Evolutionary conservation across 2,797 vertebrate species (phyloP), one percentile per base, ranked within the genome.

Genomic region (Lophotriccus pileatus): DNA sequence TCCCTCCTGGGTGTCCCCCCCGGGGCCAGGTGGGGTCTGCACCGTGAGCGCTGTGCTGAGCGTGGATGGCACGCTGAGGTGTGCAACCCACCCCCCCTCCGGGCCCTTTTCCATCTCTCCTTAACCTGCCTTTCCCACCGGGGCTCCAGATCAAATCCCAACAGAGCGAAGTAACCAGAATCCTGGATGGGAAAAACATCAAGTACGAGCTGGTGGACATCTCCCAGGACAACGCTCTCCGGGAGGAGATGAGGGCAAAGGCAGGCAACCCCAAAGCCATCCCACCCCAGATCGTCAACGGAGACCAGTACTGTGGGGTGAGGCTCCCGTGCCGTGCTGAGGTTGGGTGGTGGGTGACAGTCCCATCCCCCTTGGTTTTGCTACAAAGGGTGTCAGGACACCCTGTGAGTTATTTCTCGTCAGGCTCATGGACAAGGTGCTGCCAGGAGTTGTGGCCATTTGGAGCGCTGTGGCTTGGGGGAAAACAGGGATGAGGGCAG

Each of bases 271-370:
- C 99, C 50, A 96, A 97, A 21, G 99, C 99, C 12, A 98, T 98
- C 73, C 99, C 99, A 1, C 99, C 99, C 12, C 99, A 99, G 97
- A 98, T 99, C 5, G 99, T 99, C 98, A 99, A 99, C 3, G 99
- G 98, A 17, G 98, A 99, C 96, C 96, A 99, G 60, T 99, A 99
- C 97, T 99, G 99, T 28, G 99, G 99, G 98, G 99, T 99, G 97
- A 98, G 99, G 67, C 77, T 90, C 2, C 1, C 10, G 56, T 46
- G 19, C 3, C 6, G 7, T 0, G 0, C 3, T 0, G 5, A 41
- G 63, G 2, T 0, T 6, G 76, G 66, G 58, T 6, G 77, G 15
- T 4, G 64, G 90, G 56, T 5, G 11, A 0, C 21, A 23, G 46
- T 9, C 32, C 64, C 2, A 0, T 23, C 32, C 41, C 41, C 62